phyloP scores from a whole-genome alignment of 2,113 vertebrate species.

The Vanacampus margaritifer region DNA sequence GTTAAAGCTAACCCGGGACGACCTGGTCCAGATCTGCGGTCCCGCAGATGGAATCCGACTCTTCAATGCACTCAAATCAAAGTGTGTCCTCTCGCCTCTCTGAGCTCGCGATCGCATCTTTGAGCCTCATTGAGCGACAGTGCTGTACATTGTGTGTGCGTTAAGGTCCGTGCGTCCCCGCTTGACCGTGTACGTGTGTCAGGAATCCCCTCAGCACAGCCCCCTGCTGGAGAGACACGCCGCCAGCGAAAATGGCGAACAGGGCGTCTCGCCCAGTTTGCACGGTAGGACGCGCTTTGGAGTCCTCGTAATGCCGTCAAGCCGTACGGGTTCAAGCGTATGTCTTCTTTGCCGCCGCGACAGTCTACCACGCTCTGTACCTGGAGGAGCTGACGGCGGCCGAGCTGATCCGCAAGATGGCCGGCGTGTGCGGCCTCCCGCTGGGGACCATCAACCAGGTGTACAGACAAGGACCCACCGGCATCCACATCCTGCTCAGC shows the following conservation, averaged over 20 bases:
- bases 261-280: constrained; percentile 75
- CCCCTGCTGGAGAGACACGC: constrained; percentile 75
- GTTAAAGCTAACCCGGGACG: constrained; percentile 89
- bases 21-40: constrained; percentile 92
- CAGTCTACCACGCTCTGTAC: constrained; percentile 94
- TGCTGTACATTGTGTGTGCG: not conserved
- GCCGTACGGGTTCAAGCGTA: not conserved
- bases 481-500: constrained; percentile 89
- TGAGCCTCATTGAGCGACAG: not conserved
- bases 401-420: constrained; percentile 89
- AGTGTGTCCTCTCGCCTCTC: constrained; percentile 57
- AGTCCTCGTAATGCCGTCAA: too few relatives aligned
- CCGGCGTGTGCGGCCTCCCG: constrained; percentile 85
- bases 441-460: constrained; percentile 88
- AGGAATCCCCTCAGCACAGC: constrained; percentile 73
- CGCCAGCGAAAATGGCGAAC: constrained; percentile 72
- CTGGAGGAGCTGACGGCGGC: constrained; percentile 90
- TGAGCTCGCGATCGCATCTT: not conserved
- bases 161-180: constrained; percentile 85
- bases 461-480: constrained; percentile 92
- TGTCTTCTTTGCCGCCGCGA: not conserved
- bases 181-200: constrained; percentile 86
- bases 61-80: constrained; percentile 91
- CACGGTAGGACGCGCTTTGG: constrained; percentile 66
- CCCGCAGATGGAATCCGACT: constrained; percentile 91